These are phyloP conservation scores for Xiphophorus maculatus DNA, from an alignment of 2,113 vertebrate genomes.

Conservation along the genomic window DNA sequence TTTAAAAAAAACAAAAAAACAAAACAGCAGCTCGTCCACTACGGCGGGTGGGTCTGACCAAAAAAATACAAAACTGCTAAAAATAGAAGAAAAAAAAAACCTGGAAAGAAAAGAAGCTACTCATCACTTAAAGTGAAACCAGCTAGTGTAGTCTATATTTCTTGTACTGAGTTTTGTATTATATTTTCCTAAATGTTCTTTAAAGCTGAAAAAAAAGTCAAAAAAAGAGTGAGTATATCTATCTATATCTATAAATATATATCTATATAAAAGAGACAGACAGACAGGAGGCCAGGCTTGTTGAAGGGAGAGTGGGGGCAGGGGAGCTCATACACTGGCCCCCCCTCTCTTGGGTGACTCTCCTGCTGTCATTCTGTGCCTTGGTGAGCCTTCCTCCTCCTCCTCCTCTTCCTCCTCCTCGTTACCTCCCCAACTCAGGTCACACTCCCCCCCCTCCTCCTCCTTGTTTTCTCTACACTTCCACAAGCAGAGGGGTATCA, in stretches of 20 bases:
- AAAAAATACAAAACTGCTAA: conserved; percentile 63
- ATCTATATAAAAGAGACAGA: conserved; percentile 58
- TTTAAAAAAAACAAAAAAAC: conserved; percentile 67
- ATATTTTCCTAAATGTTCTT: conserved; percentile 97
- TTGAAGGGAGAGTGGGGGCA: conserved; percentile 80
- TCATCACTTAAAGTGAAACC: conserved; percentile 80
- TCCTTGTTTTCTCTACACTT: conserved; percentile 13
- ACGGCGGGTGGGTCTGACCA: conserved; percentile 80
- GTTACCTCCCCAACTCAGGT: conserved; percentile 64
- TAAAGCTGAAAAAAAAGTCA: conserved; percentile 70
- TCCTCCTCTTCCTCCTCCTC: conserved; percentile 50
- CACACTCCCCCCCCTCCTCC: conserved; percentile 21
- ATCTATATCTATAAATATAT: conserved; percentile 46
- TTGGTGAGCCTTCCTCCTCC: conserved; percentile 87
- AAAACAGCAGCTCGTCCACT: conserved; percentile 71
- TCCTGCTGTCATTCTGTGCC: conserved; percentile 91
- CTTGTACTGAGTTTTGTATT: conserved; percentile 96
- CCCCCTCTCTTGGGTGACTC: conserved; percentile 73
- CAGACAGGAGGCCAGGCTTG: conserved; percentile 77
- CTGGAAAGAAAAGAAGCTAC: conserved; percentile 76
- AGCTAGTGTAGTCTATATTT: conserved; percentile 89
- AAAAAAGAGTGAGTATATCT: conserved; percentile 74
- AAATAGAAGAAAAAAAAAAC: conserved; percentile 50
- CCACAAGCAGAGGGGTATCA: conserved; percentile 13
- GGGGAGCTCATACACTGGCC: conserved; percentile 68